Percentiles rank a stretch among this genome's conserved stretches.
Evolutionary conservation across 2,113 vertebrate species (phyloP).

Genomic region (Rhea americana): DNA sequence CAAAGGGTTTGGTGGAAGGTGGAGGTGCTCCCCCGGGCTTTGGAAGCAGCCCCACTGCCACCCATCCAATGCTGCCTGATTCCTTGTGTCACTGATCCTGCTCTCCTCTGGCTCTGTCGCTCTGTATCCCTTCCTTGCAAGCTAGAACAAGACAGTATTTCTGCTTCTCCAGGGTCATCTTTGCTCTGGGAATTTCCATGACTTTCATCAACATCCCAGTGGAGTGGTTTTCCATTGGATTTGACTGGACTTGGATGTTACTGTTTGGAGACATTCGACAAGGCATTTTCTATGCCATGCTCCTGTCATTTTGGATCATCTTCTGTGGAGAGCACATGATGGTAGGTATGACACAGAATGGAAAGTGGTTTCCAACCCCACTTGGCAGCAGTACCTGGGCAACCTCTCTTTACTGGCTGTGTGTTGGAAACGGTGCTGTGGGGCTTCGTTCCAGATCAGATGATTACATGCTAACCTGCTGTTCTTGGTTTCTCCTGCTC

Average conservation of each 20-base stretch:
- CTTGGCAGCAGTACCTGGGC: background rate
- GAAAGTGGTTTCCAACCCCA: background rate
- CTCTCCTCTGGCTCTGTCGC: background rate
- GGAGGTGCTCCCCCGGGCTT: background rate
- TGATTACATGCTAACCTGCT: background rate
- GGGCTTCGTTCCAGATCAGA: accelerated
- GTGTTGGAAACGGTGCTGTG: background rate
- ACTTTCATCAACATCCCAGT: slow-evolving; percentile 98
- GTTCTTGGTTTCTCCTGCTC: background rate
- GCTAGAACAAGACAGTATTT: background rate
- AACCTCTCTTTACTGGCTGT: background rate
- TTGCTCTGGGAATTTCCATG: slow-evolving; percentile 97
- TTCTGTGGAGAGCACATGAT: slow-evolving; percentile 99
- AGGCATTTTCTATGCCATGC: slow-evolving; percentile 97
- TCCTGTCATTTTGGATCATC: slow-evolving; percentile 99
- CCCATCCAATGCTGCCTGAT: background rate
- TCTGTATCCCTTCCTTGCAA: background rate
- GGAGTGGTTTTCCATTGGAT: slow-evolving; percentile 97
- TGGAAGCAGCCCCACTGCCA: background rate
- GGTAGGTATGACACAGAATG: slow-evolving; percentile 68
- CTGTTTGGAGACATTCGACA: slow-evolving; percentile 96
- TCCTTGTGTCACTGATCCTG: background rate
- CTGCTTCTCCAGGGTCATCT: slow-evolving; percentile 86
- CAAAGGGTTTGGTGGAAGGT: background rate
- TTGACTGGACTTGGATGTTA: slow-evolving; percentile 99